Base-by-base conservation (phyloP, 2,797 vertebrate genomes). In the Lerista edwardsae region DNA sequence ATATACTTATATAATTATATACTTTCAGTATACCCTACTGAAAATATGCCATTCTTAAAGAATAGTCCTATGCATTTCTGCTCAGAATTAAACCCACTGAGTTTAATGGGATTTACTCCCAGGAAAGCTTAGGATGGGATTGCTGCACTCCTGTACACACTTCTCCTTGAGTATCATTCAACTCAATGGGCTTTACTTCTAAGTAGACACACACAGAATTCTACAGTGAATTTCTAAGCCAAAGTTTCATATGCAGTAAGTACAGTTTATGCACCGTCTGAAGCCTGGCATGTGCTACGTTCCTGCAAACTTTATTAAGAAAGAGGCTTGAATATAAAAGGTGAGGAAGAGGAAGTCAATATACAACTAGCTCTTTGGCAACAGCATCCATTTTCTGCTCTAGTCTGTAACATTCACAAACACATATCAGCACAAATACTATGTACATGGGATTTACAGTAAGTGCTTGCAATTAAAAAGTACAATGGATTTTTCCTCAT, bases 401-500 rank as follows among this genome's bases (percentile, higher is more conserved):
- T 25, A 12, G 9, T 76, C 73, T 91, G 57, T 80, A 80, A 36
- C 9, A 0, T 78, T 93, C 86, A 88, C 90, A 71, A 65, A 67
- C 83, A 69, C 86, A 85, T 4, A 4, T 80, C 83, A 84, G 21
- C 51, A 80, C 77, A 84, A 74, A 68, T 86, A 79, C 64, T 89
- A 21, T 88, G 1, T 68, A 41, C 72, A 34, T 86, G 84, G 59
- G 34, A 65, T 84, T 82, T 83, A n/a, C n/a, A n/a, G n/a, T n/a
- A 81, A 64, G 19, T 82, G 82, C 79, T 86, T 78, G 36, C 69
- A 83, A 74, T 90, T 34, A 87, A 82, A 21, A 31, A 44, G 59
- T 69, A 17, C 75, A 86, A 80, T 84, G 84, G 14, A 59, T 89
- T 86, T 90, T 3, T 12, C 80, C 74, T 44, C 73, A 90, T 79